Base-by-base conservation (phyloP, 2,797 vertebrate genomes). In the Emydoidea blandingii region DNA sequence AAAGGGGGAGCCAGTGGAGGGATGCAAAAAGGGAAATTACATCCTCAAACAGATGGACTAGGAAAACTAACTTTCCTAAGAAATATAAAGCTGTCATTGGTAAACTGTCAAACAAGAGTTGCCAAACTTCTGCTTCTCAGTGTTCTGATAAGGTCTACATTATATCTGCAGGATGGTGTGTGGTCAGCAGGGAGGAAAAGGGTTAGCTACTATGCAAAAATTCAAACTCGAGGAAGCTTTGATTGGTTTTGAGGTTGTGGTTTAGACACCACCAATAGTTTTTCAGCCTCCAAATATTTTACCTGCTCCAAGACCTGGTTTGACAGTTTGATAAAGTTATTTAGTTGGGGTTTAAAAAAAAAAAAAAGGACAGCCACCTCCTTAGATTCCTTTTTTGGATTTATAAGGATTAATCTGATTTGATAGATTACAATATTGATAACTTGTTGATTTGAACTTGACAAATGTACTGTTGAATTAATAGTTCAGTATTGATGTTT, bases 171-270 rank as follows among this genome's bases (percentile, higher is more conserved):
- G 23, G 57, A 59, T 59, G 5, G 27, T 12, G 12, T 59, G 27
- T 59, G 57, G 27, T 59, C 27, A 59, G 57, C 57, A 59, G 31
- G 81, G 62, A 92, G 89, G 41, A 44, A 83, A 83, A 19, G 0
- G 50, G 83, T 91, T 94, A 80, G 56, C 85, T 47, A 93, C 53
- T 8, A 21, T 44, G 57, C 85, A n/a, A 79, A 81, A 92, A 74
- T 72, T 83, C 47, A 87, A 94, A 91, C 90, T 14, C 80, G 5
- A 94, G 82, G 59, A 95, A 89, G 21, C 53, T 29, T 31, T 68
- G 52, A 78, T 74, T 91, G 68, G 83, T 50, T 96, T 72, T 93
- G 92, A 91, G 92, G 92, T 83, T 95, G 86, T 78, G 41, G 52
- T 57, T 29, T 81, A 65, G 85, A 87, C 47, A 87, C 94, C 88